Evolutionary conservation across 2,797 vertebrate species (phyloP).

Genomic region (Furcifer pardalis): DNA sequence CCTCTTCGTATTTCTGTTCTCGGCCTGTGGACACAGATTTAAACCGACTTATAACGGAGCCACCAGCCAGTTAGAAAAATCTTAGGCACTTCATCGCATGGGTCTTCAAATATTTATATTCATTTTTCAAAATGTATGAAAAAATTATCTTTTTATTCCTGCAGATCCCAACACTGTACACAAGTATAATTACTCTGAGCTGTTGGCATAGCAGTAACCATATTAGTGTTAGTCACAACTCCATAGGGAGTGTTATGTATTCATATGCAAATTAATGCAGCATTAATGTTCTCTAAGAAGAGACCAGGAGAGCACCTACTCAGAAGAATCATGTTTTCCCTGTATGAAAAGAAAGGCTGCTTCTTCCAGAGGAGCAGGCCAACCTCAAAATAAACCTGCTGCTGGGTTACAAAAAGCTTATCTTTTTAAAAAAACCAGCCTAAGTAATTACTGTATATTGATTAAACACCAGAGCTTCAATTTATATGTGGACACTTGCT

Average conservation of each 20-base stretch:
- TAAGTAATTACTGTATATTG: neutral
- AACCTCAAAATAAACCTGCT: too few species aligned
- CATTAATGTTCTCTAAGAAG: too few species aligned
- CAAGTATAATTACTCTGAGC: neutral
- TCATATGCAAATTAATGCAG: neutral
- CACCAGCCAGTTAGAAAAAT: neutral
- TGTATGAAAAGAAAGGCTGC: neutral
- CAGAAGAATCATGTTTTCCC: neutral
- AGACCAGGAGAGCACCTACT: neutral
- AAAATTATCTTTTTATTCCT: neutral
- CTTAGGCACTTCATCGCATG: too few species aligned
- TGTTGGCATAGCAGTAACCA: neutral
- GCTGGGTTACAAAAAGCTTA: too few species aligned
- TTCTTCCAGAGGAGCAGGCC: neutral
- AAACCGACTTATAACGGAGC: neutral
- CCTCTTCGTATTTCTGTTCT: slow-evolving; percentile 97
- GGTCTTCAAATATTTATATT: neutral
- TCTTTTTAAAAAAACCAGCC: too few species aligned
- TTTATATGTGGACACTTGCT: too few species aligned
- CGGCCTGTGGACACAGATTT: slow-evolving; percentile 79
- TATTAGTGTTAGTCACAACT: neutral
- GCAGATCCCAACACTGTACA: neutral
- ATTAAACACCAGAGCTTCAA: neutral
- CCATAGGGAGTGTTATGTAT: neutral
- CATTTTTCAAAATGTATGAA: neutral